Conservation (phyloP, 2,113 vertebrate species). For the Upupa epops region DNA sequence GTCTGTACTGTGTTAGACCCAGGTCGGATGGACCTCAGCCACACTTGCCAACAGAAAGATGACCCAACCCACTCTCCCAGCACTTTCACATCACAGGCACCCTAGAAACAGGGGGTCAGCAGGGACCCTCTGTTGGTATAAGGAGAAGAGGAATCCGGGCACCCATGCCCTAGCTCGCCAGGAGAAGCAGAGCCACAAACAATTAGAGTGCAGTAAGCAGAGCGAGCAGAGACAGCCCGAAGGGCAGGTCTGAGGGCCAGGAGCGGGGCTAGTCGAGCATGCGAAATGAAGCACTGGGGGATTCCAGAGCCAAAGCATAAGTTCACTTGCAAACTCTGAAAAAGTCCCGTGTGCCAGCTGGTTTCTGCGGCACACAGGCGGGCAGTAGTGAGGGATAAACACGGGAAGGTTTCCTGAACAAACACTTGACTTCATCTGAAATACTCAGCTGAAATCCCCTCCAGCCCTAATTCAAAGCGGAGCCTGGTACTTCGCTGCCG, state of each 20-base stretch:
- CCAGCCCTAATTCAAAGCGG: not conserved
- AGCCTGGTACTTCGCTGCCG: not conserved
- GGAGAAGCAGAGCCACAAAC: slow-evolving; percentile 15
- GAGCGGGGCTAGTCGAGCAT: slow-evolving; percentile 43
- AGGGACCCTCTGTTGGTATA: not conserved
- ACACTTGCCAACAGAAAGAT: not conserved
- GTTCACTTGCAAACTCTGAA: slow-evolving; percentile 57
- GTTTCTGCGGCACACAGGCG: slow-evolving; percentile 8
- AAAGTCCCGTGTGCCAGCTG: slow-evolving; percentile 45
- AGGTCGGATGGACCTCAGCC: not conserved
- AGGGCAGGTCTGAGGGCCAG: slow-evolving; percentile 33
- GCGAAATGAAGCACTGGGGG: slow-evolving; percentile 55
- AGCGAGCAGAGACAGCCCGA: not conserved
- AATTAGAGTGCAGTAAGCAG: slow-evolving; percentile 25
- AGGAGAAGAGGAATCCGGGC: not conserved
- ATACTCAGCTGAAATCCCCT: slow-evolving; percentile 2
- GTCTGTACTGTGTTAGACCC: too few relatives aligned
- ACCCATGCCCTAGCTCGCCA: not conserved
- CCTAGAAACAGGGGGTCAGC: not conserved
- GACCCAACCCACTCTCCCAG: not conserved
- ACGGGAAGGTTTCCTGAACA: slow-evolving; percentile 41
- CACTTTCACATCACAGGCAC: not conserved
- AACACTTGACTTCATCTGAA: slow-evolving; percentile 62
- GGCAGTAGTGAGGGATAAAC: slow-evolving; percentile 40
- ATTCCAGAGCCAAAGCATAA: slow-evolving; percentile 56